A percentile compares a stretch with the other conserved stretches of the same genome.
These are phyloP conservation scores for Acleris holmiana DNA, from an alignment of 2,888 invertebrate genomes.

Conservation along the genomic window DNA sequence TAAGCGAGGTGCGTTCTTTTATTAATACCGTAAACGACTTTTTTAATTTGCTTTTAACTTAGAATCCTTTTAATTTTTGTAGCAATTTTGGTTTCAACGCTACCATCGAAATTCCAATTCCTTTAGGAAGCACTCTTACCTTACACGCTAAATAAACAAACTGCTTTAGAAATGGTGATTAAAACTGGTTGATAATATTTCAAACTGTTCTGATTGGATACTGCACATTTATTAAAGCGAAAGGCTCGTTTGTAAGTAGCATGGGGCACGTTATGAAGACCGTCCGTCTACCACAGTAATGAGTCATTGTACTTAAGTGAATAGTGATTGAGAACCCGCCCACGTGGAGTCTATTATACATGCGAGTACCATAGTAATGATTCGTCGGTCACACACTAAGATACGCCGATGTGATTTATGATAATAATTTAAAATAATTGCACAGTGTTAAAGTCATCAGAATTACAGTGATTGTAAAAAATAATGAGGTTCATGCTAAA, in stretches of 20 bases:
- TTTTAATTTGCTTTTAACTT: constrained; percentile 1
- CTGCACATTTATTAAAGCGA: constrained; percentile 41
- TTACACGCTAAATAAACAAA: not conserved
- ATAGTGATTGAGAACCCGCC: constrained; percentile 65
- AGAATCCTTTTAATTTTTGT: not conserved
- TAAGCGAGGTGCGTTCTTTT: constrained; percentile 15
- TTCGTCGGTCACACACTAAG: constrained; percentile 34
- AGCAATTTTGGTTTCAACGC: not conserved
- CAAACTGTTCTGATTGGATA: constrained; percentile 33
- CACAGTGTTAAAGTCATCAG: constrained; percentile 28
- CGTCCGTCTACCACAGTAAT: constrained; percentile 56
- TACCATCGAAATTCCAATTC: not conserved
- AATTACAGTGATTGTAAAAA: constrained; percentile 25
- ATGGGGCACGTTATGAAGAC: constrained; percentile 51
- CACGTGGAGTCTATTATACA: constrained; percentile 58
- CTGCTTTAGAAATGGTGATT: constrained; percentile 20
- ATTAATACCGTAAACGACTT: constrained; percentile 5
- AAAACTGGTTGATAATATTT: constrained; percentile 28
- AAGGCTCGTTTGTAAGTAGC: constrained; percentile 58
- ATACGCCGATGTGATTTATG: constrained; percentile 28
- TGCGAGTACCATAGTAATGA: constrained; percentile 46
- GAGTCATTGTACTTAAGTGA: constrained; percentile 65
- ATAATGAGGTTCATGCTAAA: constrained; percentile 11
- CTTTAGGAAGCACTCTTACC: not conserved
- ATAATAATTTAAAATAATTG: constrained; percentile 33